phyloP scores from a whole-genome alignment of 2,888 invertebrate genomes.

The Lochmaea capreae region DNA sequence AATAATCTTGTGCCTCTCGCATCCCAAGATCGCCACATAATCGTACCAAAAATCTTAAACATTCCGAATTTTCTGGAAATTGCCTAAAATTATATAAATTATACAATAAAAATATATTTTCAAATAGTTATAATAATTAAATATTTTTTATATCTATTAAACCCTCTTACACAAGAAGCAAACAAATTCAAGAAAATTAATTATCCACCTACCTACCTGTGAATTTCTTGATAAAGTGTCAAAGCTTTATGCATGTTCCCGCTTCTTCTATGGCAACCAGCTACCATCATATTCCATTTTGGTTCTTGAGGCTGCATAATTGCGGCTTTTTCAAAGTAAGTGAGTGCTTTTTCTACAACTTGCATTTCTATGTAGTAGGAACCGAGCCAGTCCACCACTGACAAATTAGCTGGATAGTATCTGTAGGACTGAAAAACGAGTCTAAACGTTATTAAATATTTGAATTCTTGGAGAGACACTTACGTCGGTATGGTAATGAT shows the following conservation, averaged over 20 bases:
- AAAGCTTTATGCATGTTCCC: slow-evolving; percentile 79
- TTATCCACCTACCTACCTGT: slow-evolving; percentile 65
- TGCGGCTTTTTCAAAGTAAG: slow-evolving; percentile 84
- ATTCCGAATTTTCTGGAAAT: slow-evolving; percentile 96
- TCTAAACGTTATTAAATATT: background rate
- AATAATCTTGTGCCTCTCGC: slow-evolving; percentile 88
- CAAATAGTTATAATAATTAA: too few relatives aligned
- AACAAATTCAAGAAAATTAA: too few relatives aligned
- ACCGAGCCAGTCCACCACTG: slow-evolving; percentile 89
- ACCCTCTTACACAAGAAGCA: too few relatives aligned
- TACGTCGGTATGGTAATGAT: slow-evolving; percentile 80
- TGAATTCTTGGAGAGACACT: background rate
- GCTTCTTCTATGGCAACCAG: slow-evolving; percentile 84
- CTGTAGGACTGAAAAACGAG: slow-evolving; percentile 72
- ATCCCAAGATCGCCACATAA: slow-evolving; percentile 91
- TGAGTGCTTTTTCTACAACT: slow-evolving; percentile 87
- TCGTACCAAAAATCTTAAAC: slow-evolving; percentile 89
- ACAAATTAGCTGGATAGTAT: slow-evolving; percentile 77
- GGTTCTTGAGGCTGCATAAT: slow-evolving; percentile 82
- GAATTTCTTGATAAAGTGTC: slow-evolving; percentile 85
- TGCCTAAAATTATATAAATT: slow-evolving; percentile 58
- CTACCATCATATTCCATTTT: slow-evolving; percentile 87
- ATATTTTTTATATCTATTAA: too few relatives aligned
- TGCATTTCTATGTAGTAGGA: slow-evolving; percentile 91
- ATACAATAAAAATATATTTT: background rate